Conservation (phyloP, 35 echinoderm and acorn worm species). For the Stichopus chloronotus region DNA sequence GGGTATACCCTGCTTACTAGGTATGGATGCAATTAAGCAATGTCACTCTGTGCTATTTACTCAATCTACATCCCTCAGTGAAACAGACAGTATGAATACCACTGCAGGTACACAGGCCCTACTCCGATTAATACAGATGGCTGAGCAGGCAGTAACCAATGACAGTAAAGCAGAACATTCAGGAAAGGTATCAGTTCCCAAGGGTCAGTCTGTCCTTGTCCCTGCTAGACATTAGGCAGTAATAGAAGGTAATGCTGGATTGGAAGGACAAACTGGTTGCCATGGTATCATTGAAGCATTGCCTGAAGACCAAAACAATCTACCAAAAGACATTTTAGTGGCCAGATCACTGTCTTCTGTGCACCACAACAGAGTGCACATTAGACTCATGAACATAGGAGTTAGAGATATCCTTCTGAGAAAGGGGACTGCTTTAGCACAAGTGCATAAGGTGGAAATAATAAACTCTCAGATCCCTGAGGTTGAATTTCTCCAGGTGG, state of each 20-base stretch:
- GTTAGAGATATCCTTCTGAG: not conserved
- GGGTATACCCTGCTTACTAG: not conserved
- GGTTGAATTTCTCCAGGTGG: too few relatives aligned
- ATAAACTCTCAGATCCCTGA: too few relatives aligned
- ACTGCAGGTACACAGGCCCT: not conserved
- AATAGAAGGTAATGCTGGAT: slow-evolving; percentile 10
- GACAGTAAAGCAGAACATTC: not conserved
- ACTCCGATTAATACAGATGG: not conserved
- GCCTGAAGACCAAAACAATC: not conserved
- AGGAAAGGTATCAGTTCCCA: slow-evolving; percentile 1
- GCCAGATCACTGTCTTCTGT: not conserved
- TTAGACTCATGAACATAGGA: not conserved
- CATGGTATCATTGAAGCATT: not conserved
- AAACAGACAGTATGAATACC: too few relatives aligned
- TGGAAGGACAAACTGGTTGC: not conserved
- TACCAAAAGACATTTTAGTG: slow-evolving; percentile 12
- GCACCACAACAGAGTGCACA: not conserved
- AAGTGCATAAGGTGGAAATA: too few relatives aligned
- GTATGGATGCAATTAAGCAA: not conserved
- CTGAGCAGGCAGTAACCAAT: not conserved
- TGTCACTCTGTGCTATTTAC: too few relatives aligned
- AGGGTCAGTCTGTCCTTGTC: not conserved
- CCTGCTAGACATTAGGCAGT: not conserved
- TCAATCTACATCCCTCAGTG: too few relatives aligned
- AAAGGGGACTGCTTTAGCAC: not conserved